A percentile compares a stretch with the other conserved stretches of the same genome.
Conservation (phyloP, 2,888 invertebrate species). For the Mycogona germanica region DNA sequence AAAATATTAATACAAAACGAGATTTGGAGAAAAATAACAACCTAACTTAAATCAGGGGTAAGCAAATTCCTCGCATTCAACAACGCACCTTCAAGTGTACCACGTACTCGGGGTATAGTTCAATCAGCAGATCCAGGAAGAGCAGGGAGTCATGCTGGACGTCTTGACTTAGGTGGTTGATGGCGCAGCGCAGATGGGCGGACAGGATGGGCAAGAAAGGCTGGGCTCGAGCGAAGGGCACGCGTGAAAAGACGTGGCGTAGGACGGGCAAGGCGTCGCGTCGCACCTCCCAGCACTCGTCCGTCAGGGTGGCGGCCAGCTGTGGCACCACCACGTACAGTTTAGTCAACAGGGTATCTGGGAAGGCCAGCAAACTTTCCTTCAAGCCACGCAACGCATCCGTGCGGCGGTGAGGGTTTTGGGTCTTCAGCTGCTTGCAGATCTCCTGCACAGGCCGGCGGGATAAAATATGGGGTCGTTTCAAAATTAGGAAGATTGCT, state of each 20-base stretch:
- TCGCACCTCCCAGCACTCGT: not conserved
- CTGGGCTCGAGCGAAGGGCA: not conserved
- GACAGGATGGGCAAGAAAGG: conserved; percentile 13
- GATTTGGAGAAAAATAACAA: too few species aligned
- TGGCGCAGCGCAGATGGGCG: conserved; percentile 12
- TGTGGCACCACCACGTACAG: not conserved
- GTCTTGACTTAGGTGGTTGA: conserved; percentile 8
- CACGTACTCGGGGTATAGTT: conserved; percentile 10
- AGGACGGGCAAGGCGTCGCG: not conserved
- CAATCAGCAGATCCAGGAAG: conserved; percentile 8
- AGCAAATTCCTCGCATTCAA: too few species aligned
- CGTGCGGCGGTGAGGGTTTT: not conserved
- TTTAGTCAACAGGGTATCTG: not conserved
- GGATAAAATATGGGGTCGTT: too few species aligned
- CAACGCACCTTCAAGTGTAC: too few species aligned
- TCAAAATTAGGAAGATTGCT: too few species aligned
- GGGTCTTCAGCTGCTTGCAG: not conserved
- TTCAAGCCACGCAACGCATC: conserved; percentile 8
- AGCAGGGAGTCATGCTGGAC: conserved; percentile 6
- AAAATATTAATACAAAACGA: too few species aligned
- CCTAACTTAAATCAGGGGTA: too few species aligned
- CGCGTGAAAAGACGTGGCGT: not conserved
- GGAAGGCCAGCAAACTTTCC: conserved; percentile 3
- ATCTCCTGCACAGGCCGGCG: not conserved
- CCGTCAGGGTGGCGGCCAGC: not conserved